Evolutionary conservation across 2,888 invertebrate genomes (phyloP), one percentile per base, ranked within the genome.

Genomic region (Siphonodentalium dalli): DNA sequence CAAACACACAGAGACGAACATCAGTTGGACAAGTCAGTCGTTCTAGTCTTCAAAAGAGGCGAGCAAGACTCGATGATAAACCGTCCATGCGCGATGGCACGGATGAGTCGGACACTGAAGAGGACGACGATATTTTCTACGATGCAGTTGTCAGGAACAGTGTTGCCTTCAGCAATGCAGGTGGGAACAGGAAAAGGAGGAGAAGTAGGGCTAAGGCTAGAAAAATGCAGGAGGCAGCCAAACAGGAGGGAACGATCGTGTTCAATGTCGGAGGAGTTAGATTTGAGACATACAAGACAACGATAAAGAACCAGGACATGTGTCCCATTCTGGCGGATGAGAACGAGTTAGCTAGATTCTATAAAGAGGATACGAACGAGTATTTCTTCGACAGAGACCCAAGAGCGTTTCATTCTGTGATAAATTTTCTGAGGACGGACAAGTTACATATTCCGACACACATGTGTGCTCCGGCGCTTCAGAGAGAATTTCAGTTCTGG

Each of bases 231-330:
- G n/a, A n/a, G n/a, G n/a, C n/a, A n/a, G n/a, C n/a, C n/a, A n/a
- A n/a, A n/a, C n/a, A n/a, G n/a, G n/a, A n/a, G 21, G 69, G 69
- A 39, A 71, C 71, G n/a, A 68, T 75, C 28, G 59, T 66, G 20
- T 51, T 75, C 23, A 75, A 75, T 53, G 70, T 75, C 1, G 75
- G 75, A 0, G 75, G 75, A 3, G 68, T 69, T 26, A 53, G 69
- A 18, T 74, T 74, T 46, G 75, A 75, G 51, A 74, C 74, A 0
- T 71, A 67, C 56, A 62, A 65, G 23, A 63, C 69, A 9, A 75
- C 75, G 7, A 46, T 75, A 4, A 61, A 62, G 38, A 65, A 71
- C 31, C 44, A 72, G 15, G 58, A 61, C 34, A 64, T 68, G 11
- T 68, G 69, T 28, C 52, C 60, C 37, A 71, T 63, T 44, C 59